phyloP scores from a whole-genome alignment of 2,888 invertebrate species.

The Drosophila atroscutellata region DNA sequence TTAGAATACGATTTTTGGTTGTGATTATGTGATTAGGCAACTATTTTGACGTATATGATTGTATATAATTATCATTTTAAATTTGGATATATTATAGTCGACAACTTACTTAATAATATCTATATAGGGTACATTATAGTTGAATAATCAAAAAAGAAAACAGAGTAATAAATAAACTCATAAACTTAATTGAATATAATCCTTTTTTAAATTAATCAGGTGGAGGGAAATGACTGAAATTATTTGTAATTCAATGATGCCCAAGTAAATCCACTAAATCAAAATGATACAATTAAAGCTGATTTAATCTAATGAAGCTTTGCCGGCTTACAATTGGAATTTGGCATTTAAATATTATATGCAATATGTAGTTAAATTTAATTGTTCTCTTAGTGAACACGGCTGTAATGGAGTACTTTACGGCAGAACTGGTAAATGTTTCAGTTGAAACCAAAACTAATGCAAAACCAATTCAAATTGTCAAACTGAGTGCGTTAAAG shows the following conservation, averaged over 20 bases:
- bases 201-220: slow-evolving; percentile 6
- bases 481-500: slow-evolving; percentile 1
- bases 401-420: neutral
- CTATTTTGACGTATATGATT: neutral
- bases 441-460: slow-evolving; percentile 13
- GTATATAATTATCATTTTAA: neutral
- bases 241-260: slow-evolving; percentile 3
- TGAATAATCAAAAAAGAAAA: too few relatives aligned
- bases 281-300: slow-evolving; percentile 8
- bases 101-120: neutral
- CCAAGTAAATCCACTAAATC: slow-evolving; percentile 1
- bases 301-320: neutral
- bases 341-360: neutral
- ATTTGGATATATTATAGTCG: neutral
- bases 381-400: neutral
- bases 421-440: neutral
- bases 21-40: neutral
- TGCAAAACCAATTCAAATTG: neutral
- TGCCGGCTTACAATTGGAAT: neutral
- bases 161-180: slow-evolving; percentile 9
- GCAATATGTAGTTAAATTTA: neutral
- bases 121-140: neutral
- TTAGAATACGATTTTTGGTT: neutral
- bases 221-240: slow-evolving; percentile 17
- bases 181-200: slow-evolving; percentile 26